phyloP scores from a whole-genome alignment of 1,140 invertebrate genomes.

The Leptopilina boulardi region DNA sequence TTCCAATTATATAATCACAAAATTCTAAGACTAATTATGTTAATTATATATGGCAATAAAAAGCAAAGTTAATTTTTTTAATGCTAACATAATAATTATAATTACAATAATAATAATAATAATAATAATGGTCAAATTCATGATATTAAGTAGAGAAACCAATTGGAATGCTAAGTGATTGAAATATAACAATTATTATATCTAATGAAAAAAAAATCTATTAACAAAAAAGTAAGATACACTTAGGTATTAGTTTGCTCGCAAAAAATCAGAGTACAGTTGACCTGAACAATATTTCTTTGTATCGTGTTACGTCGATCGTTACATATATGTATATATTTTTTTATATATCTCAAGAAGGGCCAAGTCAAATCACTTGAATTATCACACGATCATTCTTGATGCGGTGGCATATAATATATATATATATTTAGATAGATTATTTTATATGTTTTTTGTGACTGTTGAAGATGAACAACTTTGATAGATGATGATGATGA shows the following conservation, averaged over 20 bases:
- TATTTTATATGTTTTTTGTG: constrained; percentile 62
- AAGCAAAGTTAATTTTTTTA: constrained; percentile 69
- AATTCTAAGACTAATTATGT: background rate
- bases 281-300: constrained; percentile 45
- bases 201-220: constrained; percentile 36
- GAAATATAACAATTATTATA: background rate
- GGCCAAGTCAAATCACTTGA: constrained; percentile 73
- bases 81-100: constrained; percentile 70
- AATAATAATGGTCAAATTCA: too few relatives aligned
- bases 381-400: constrained; percentile 73
- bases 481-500: constrained; percentile 35
- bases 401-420: constrained; percentile 71
- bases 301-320: constrained; percentile 40
- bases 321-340: too few relatives aligned
- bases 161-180: background rate
- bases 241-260: constrained; percentile 37
- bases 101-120: too few relatives aligned
- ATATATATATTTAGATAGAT: too few relatives aligned
- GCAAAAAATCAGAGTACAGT: constrained; percentile 39
- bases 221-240: constrained; percentile 39
- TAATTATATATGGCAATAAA: constrained; percentile 43
- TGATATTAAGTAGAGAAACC: background rate
- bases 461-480: constrained; percentile 61
- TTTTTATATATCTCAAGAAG: constrained; percentile 63
- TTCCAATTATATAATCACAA: background rate